A percentile compares a stretch with the other conserved stretches of the same genome.
These are phyloP conservation scores for Forbesichthys agassizii DNA, from an alignment of 2,113 vertebrate genomes.

Conservation along the genomic window DNA sequence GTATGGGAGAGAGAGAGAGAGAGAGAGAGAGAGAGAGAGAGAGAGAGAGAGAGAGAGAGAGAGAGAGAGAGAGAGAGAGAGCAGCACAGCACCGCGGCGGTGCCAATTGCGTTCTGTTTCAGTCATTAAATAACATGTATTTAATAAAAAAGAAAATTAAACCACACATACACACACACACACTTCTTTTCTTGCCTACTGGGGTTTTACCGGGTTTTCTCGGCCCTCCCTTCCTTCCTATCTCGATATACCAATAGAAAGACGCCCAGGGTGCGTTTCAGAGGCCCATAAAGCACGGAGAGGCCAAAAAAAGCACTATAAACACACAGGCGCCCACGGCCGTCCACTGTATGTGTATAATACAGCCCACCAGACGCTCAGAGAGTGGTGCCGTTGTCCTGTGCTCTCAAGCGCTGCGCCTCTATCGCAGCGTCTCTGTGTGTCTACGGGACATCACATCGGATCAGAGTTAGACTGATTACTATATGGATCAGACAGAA, in stretches of 20 bases:
- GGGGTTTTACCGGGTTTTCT: slow-evolving; percentile 49
- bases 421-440: slow-evolving; percentile 2
- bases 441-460: background rate
- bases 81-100: too few species aligned
- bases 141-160: background rate
- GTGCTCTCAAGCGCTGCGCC: background rate
- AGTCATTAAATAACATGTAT: too few species aligned
- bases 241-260: slow-evolving; percentile 65
- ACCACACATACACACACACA: too few species aligned
- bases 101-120: too few species aligned
- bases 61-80: too few species aligned
- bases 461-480: too few species aligned
- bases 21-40: background rate
- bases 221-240: slow-evolving; percentile 76
- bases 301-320: slow-evolving; percentile 37
- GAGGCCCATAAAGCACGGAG: slow-evolving; percentile 58
- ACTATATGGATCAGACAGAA: background rate
- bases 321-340: background rate
- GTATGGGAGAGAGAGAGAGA: background rate
- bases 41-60: background rate
- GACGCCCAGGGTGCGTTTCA: slow-evolving; percentile 65
- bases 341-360: background rate
- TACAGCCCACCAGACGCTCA: too few species aligned
- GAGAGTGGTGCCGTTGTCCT: slow-evolving; percentile 6
- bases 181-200: slow-evolving; percentile 30